These are phyloP conservation scores for Boulengeromyrus knoepffleri DNA, from an alignment of 2,113 vertebrate genomes.

Conservation along the genomic window DNA sequence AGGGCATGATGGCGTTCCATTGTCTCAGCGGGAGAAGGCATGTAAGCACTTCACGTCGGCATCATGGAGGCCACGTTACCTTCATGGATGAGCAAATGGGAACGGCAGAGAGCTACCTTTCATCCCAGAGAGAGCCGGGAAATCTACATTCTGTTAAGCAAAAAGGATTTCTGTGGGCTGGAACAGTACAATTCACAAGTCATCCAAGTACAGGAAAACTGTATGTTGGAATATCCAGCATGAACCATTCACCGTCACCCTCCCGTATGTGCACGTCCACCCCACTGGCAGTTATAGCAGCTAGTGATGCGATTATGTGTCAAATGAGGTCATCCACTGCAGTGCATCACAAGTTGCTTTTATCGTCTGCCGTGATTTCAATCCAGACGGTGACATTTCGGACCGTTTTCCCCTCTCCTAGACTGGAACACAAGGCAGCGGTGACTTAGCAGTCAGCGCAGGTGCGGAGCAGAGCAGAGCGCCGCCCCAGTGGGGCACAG, in stretches of 20 bases:
- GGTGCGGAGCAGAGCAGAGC: conserved; percentile 35
- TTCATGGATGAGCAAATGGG: background rate
- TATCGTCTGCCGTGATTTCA: too few species aligned
- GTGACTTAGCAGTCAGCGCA: conserved; percentile 48
- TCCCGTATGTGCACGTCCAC: background rate
- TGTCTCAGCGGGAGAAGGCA: conserved; percentile 46
- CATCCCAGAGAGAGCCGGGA: background rate
- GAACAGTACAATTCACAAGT: background rate
- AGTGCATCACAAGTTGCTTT: background rate
- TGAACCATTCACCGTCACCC: too few species aligned
- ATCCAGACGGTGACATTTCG: background rate
- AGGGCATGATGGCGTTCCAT: conserved; percentile 52
- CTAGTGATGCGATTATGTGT: background rate
- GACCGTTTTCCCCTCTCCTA: background rate
- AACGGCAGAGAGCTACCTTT: background rate
- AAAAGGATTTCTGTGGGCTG: background rate
- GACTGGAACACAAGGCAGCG: background rate
- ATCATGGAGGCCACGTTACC: conserved; percentile 19
- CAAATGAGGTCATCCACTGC: background rate
- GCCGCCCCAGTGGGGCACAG: conserved; percentile 45
- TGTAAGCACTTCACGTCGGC: conserved; percentile 52
- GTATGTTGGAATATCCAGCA: background rate
- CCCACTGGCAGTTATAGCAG: background rate
- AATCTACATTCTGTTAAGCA: background rate
- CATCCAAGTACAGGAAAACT: background rate